Evolutionary conservation across 2,888 invertebrate genomes (phyloP).

Genomic region (Drosophila peninsularis): DNA sequence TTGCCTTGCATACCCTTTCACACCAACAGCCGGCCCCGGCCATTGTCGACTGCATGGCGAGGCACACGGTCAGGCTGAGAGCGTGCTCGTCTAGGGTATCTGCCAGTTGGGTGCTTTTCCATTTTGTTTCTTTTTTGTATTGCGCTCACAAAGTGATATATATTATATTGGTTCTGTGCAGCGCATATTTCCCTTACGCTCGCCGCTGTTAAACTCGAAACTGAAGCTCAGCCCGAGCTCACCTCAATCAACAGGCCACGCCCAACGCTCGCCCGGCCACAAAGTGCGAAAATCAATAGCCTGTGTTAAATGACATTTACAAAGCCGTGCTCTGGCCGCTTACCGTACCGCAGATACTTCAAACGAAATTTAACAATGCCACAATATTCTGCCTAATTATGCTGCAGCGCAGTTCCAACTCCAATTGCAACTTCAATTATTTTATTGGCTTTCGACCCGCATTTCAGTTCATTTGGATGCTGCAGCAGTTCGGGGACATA

Average conservation of each 20-base stretch:
- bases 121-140: neutral
- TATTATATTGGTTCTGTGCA: slow-evolving; percentile 3
- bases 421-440: neutral
- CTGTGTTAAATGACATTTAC: neutral
- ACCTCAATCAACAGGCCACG: slow-evolving; percentile 7
- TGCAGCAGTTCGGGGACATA: too few species aligned
- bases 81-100: neutral
- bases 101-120: neutral
- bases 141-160: neutral
- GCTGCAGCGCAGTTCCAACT: neutral
- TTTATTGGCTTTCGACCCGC: neutral
- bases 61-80: too few species aligned
- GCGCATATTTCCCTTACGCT: neutral
- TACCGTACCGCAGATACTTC: neutral
- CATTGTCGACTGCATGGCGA: neutral
- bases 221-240: neutral
- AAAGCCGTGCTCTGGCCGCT: neutral
- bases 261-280: slow-evolving; percentile 1
- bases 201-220: neutral
- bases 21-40: neutral
- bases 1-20: slow-evolving; percentile 1
- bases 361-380: neutral
- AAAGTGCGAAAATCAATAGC: slow-evolving; percentile 10
- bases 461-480: neutral
- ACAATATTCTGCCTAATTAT: neutral